Evolutionary conservation across 2,113 vertebrate species (phyloP).

Genomic region (Tupaia tana): DNA sequence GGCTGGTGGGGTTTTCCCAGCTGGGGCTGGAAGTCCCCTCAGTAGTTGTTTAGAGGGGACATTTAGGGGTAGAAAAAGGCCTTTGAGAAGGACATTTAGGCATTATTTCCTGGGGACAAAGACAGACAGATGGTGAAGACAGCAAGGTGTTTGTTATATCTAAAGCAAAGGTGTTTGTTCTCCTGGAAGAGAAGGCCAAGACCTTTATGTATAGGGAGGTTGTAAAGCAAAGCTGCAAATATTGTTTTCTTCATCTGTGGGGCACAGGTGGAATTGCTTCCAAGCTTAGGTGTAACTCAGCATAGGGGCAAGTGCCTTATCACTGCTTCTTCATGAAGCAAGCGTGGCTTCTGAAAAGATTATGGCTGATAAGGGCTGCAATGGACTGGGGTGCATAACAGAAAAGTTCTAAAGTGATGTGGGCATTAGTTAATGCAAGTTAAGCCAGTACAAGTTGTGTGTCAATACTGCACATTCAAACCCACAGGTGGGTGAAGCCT

Average conservation of each 20-base stretch:
- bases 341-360: not conserved
- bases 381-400: not conserved
- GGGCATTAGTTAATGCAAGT: not conserved
- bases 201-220: not conserved
- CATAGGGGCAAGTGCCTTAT: not conserved
- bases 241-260: not conserved
- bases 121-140: not conserved
- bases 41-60: slow-evolving; percentile 18
- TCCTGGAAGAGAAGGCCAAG: not conserved
- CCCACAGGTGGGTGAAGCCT: not conserved
- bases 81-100: slow-evolving; percentile 42
- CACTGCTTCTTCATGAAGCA: not conserved
- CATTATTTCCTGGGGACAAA: not conserved
- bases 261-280: not conserved
- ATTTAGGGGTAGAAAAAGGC: not conserved
- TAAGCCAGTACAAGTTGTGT: not conserved
- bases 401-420: not conserved
- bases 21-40: not conserved
- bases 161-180: not conserved
- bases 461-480: not conserved
- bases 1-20: not conserved
- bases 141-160: not conserved
- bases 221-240: not conserved
- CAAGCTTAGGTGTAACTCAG: not conserved
- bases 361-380: not conserved